A percentile compares a stretch with the other conserved stretches of the same genome.
phyloP scores from a whole-genome alignment of 2,888 invertebrate genomes.

The Lutraria lutraria region DNA sequence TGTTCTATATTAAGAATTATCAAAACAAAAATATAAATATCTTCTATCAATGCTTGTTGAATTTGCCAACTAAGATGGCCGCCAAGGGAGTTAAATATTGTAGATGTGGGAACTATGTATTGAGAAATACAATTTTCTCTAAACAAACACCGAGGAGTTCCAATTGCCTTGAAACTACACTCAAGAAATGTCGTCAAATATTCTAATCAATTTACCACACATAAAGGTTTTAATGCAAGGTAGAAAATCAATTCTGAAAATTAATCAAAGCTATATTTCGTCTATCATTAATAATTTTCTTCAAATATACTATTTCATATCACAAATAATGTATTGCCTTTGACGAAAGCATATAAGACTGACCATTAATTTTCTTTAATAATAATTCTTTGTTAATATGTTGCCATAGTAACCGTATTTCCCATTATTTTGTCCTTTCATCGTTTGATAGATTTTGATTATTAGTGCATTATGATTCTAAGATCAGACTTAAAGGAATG shows the following conservation, averaged over 20 bases:
- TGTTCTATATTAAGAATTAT: no score
- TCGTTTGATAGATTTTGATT: not conserved
- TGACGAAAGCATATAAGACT: not conserved
- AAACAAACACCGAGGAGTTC: no score
- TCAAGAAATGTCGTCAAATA: no score
- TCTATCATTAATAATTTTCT: not conserved
- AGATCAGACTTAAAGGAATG: not conserved
- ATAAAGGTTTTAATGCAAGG: no score
- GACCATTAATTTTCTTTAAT: conserved; percentile 4
- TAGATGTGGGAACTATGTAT: no score
- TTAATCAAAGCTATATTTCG: not conserved
- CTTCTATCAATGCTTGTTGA: no score
- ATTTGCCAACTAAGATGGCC: no score
- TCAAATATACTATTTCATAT: not conserved
- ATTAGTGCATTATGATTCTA: not conserved
- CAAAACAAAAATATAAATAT: no score
- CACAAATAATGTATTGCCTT: not conserved
- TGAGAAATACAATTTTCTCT: no score
- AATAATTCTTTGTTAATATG: not conserved
- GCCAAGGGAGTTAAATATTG: no score
- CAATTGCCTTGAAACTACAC: no score
- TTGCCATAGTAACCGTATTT: not conserved
- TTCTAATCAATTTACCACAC: no score
- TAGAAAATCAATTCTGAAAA: not conserved
- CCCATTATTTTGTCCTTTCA: not conserved